A percentile compares a stretch with the other conserved stretches of the same genome.
These are phyloP conservation scores for Drosophila nebulosa DNA, from an alignment of 1,140 invertebrate genomes.

Conservation along the genomic window DNA sequence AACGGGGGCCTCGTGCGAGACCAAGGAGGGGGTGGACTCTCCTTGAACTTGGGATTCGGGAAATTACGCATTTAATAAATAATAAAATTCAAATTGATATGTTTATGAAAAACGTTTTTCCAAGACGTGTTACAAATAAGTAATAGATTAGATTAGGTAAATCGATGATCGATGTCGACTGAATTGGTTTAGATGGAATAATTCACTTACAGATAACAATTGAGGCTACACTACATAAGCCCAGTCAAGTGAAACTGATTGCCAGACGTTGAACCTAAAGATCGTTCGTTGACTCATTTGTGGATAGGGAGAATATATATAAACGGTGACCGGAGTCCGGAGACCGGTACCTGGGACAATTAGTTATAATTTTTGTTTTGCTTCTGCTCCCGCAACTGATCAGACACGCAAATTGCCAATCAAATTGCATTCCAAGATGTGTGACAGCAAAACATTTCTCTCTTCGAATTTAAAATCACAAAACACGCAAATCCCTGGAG, in stretches of 20 bases:
- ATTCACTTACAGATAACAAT: neutral
- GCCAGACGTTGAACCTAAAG: neutral
- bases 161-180: neutral
- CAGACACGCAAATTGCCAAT: slow-evolving; percentile 56
- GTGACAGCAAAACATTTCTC: slow-evolving; percentile 26
- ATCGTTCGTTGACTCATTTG: neutral
- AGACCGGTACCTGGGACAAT: neutral
- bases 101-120: slow-evolving; percentile 15
- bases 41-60: neutral
- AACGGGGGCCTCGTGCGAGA: neutral
- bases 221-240: neutral
- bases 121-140: neutral
- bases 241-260: slow-evolving; percentile 5
- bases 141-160: neutral
- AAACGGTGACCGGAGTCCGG: no score
- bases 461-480: slow-evolving; percentile 36
- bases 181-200: slow-evolving; percentile 4
- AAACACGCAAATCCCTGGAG: slow-evolving; percentile 44
- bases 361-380: neutral
- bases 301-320: neutral
- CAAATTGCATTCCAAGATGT: slow-evolving; percentile 53
- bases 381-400: neutral
- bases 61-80: slow-evolving; percentile 43
- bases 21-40: neutral
- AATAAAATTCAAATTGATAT: slow-evolving; percentile 26